Base-by-base conservation (phyloP, 2,113 vertebrate genomes). In the Pelodiscus sinensis region DNA sequence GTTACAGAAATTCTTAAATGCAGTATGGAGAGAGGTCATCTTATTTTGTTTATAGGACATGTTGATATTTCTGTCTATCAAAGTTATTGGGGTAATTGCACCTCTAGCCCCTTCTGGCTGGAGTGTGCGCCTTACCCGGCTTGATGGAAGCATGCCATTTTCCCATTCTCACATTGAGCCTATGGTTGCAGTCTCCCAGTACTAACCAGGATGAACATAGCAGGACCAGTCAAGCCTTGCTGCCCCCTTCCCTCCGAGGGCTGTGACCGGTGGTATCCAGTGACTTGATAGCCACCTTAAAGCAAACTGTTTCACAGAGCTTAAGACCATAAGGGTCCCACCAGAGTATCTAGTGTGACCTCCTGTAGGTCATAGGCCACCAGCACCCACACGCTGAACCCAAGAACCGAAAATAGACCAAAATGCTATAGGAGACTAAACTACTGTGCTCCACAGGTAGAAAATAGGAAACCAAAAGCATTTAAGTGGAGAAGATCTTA, bases 241-340 rank as follows among this genome's bases (percentile, higher is more conserved):
- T 89, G 54, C 58, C 0, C 35, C 73, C 25, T 7, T 2, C 1
- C 55, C 4, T 1, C 22, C 22, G 1, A 9, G 22, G 21, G 35
- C 38, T 75, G 38, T 38, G 71, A 22, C 35, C n/a, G 38, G n/a
- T 73, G 68, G 19, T 38, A 73, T n/a, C 18, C 68, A 38, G 18
- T 73, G 15, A 38, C 9, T 22, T 21, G 71, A 44, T 22, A 24
- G 71, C 19, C 35, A 6, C 11, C 71, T 75, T 75, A 75, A 75
- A 75, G 71, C 71, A 44, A 75, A 44, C 4, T 3, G 11, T 13
- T 75, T 75, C 62, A 68, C 8, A 16, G 62, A 68, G 22, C 50
- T 77, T 77, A 77, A 77, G 13, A 22, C 73, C 21, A 27, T 38
- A 77, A 10, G 35, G 24, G 65, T 35, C 9, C 9, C 18, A 68